phyloP scores from a whole-genome alignment of 2,888 invertebrate genomes.

The Limnephilus auricula region DNA sequence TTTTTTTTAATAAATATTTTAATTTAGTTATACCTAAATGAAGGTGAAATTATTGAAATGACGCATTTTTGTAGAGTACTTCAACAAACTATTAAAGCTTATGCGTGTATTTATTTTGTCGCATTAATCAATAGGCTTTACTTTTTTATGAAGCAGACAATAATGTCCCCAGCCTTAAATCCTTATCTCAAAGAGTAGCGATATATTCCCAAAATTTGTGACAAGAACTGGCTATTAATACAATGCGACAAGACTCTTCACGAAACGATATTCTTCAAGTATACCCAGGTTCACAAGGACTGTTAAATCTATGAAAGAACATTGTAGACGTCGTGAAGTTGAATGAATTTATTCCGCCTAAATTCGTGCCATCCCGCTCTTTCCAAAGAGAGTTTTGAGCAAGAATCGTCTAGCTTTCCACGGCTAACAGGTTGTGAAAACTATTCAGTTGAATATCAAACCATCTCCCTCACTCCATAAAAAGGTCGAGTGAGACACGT shows the following conservation, averaged over 20 bases:
- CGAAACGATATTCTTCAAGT: neutral
- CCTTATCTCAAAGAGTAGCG: neutral
- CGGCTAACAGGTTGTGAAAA: neutral
- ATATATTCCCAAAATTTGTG: neutral
- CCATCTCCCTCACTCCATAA: slow-evolving; percentile 15
- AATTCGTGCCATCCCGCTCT: neutral
- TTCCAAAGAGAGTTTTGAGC: neutral
- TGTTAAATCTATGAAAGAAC: neutral
- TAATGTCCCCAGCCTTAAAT: neutral
- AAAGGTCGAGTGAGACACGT: slow-evolving; percentile 7
- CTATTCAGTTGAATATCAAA: slow-evolving; percentile 4
- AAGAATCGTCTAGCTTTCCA: neutral
- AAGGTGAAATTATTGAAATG: too few species aligned
- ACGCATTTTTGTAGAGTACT: neutral
- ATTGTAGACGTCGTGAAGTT: slow-evolving; percentile 1
- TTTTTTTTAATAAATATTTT: too few species aligned
- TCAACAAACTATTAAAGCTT: neutral
- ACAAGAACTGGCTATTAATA: neutral
- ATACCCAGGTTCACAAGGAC: neutral
- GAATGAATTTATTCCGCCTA: slow-evolving; percentile 16
- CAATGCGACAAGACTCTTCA: neutral
- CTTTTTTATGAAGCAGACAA: neutral
- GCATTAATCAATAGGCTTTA: neutral
- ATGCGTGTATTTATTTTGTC: neutral
- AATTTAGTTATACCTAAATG: too few species aligned